These are phyloP conservation scores for Drosophila saltans DNA, from an alignment of 1,140 invertebrate genomes.

Conservation along the genomic window DNA sequence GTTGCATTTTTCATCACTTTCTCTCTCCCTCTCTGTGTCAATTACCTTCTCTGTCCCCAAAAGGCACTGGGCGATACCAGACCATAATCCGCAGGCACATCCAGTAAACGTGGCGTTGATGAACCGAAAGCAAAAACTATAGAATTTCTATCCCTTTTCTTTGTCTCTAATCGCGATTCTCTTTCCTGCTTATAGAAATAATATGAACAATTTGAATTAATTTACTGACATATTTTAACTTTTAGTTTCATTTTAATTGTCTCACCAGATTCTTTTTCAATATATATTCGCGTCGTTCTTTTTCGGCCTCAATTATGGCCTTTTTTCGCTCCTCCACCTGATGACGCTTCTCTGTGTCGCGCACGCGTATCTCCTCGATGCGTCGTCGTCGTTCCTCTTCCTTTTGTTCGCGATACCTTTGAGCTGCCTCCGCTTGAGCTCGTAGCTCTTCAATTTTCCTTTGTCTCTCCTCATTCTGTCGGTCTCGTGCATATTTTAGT, in stretches of 20 bases:
- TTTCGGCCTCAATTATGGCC: constrained; percentile 93
- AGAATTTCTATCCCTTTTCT: constrained; percentile 87
- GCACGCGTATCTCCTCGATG: constrained; percentile 90
- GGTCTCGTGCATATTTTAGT: constrained; percentile 88
- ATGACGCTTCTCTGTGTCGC: constrained; percentile 89
- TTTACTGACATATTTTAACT: not conserved
- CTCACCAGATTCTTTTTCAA: constrained; percentile 89
- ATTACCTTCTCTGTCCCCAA: constrained; percentile 90
- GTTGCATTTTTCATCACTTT: not conserved
- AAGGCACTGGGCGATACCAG: constrained; percentile 85
- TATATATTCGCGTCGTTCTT: constrained; percentile 92
- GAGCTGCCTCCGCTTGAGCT: constrained; percentile 92
- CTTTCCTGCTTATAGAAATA: constrained; percentile 85
- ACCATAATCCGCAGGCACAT: constrained; percentile 89
- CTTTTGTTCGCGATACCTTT: constrained; percentile 93
- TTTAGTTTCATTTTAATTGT: not conserved
- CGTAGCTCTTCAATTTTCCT: constrained; percentile 93
- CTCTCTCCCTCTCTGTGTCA: not conserved
- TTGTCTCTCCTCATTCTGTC: constrained; percentile 93
- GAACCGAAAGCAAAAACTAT: constrained; percentile 93
- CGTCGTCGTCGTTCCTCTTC: constrained; percentile 91
- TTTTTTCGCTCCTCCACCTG: constrained; percentile 93
- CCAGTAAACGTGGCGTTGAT: constrained; percentile 93
- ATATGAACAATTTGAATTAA: not conserved
- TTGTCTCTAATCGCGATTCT: constrained; percentile 91